Evolutionary conservation across 2,888 invertebrate species (phyloP), one percentile per base, ranked within the genome.

Genomic region (Teleiodes luculella): DNA sequence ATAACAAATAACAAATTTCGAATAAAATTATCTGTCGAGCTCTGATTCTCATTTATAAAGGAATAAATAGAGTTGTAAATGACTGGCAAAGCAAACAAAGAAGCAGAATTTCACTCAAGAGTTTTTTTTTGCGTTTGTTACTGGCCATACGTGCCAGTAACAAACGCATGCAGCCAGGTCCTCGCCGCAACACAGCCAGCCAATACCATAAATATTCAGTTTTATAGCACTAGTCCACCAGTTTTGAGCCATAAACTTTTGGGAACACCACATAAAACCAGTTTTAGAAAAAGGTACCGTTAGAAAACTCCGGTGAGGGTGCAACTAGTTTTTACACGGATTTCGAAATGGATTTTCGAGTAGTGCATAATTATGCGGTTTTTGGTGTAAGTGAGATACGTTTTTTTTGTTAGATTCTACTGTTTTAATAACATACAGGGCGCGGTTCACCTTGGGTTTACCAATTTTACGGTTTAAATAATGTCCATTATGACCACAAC

Each of bases 161-260:
- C 46, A 31, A 28, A 28, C 30, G 43, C 43, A 28, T n/a, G 20
- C 24, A 43, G 4, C 16, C 18, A 43, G 13, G 20, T 20, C 24
- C 24, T 28, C n/a, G 13, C 43, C 43, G 43, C 46, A 46, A 31
- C 16, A 46, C 31, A 13, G 46, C 14, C 16, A 31, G 20, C 48
- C 48, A 48, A 48, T 48, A 35, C 31, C 48, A 35, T 48, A 48
- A 48, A 48, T 48, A 48, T 48, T 35, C 48, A 33, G 35, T 20
- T 48, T 48, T 35, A 48, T 35, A 48, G 35, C 48, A 8, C 20
- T 31, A 31, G 46, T 18, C 43, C 24, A 20, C 43, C 14, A 33
- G 18, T 48, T 48, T 48, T 48, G 35, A 48, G 35, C 48, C 48
- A 48, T 48, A 48, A 48, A 48, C 35, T 35, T 48, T 48, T 48